Base-by-base conservation (phyloP, 2,888 invertebrate genomes). In the Crossocerus cetratus region DNA sequence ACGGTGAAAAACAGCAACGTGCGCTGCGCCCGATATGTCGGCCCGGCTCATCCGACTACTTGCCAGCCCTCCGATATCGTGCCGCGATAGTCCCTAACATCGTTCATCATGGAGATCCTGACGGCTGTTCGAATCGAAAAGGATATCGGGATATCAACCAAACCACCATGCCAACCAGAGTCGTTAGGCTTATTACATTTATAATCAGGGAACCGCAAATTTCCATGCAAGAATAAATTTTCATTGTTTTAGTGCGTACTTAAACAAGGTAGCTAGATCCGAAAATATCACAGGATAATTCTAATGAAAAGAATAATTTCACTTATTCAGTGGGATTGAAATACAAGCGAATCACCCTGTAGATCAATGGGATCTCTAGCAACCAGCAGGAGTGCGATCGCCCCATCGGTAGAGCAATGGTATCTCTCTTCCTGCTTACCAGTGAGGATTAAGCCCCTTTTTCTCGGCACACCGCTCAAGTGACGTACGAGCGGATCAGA, bases 401-500 rank as follows among this genome's bases (percentile, higher is more conserved):
- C 11, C 11, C 32, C 8, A 32, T 32, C 32, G 32, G 1, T 49
- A 1, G 3, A 49, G n/a, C 14, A 14, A n/a, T n/a, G 16, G 14
- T 49, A 14, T 49, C 14, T 49, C 64, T 65, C 62, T 45, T 16
- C 64, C 54, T 53, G 61, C 44, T 62, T 42, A 62, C 68, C 70
- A 62, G 32, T 56, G 62, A 74, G 68, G 66, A 69, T 70, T 77
- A 62, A 69, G 55, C 23, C 58, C 45, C 69, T 59, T 73, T 69
- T 71, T 55, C 32, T 54, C 53, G 65, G 56, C 42, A 21, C 58
- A 18, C 18, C 44, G 55, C 44, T 44, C 42, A 72, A 72, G 56
- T 65, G 69, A 72, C 72, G 60, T 53, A 62, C 69, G 53, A 61
- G 56, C 63, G 61, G 42, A 56, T 45, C 65, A 72, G 79, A 80